Base-by-base conservation (phyloP, 92 coral and sea anemone genomes). In the Paramuricea clavata region DNA sequence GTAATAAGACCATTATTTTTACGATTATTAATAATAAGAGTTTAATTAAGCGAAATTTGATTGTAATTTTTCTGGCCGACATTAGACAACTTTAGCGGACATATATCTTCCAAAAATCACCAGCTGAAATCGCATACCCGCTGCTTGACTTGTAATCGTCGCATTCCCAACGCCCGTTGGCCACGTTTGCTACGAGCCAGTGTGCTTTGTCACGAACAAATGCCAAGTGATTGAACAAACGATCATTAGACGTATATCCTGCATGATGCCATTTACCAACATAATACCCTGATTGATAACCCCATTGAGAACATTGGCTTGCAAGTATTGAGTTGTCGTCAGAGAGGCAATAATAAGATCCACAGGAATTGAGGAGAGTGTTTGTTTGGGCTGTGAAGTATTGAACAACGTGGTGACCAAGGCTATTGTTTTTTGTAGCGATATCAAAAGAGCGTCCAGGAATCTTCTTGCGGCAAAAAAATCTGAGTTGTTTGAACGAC, bases 361-460 rank as follows among this genome's bases (percentile, higher is more conserved):
- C 89, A 86, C 98, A 95, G 0, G 97, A 91, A 16, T 52, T 36
- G 0, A 92, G 94, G 5, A 76, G 49, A 13, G 23, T 10, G 23
- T 49, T 33, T 49, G 26, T 49, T 68, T 94, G 94, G 4, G 25
- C 31, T 19, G 87, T 92, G 28, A 94, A 89, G 26, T 94, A 95
- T 2, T 69, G 52, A 21, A 94, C 89, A 12, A 85, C 97, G 25
- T 73, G 64, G 23, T 50, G 19, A 2, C 98, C 98, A 2, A 43
- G 2, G 10, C 78, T 30, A 50, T 90, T 79, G 17, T 17, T 60
- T 19, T 57, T 89, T 15, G 97, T 95, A 81, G 90, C 94, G 19
- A 94, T 82, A 75, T 95, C 94, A 44, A 95, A 86, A 11, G 93
- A 94, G 31, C 94, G 87, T 0, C 95, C 95, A 30, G 92, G 91